phyloP scores from a whole-genome alignment of 1,140 invertebrate species.

The Lordiphosa collinella region DNA sequence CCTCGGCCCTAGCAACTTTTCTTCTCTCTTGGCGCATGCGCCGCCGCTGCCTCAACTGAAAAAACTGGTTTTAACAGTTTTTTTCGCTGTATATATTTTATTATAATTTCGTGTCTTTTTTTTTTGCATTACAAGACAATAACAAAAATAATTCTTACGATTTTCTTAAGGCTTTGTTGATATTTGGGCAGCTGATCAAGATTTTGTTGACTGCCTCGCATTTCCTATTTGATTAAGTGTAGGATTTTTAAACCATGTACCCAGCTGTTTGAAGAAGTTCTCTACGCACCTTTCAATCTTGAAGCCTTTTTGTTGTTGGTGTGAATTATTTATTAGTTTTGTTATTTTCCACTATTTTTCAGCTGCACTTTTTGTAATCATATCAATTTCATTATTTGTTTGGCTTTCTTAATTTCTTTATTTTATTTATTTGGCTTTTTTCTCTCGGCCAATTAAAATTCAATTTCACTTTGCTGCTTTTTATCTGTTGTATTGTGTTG shows the following conservation, averaged over 20 bases:
- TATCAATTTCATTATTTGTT: constrained; percentile 36
- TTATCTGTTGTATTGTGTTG: constrained; percentile 8
- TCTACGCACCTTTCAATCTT: constrained; percentile 34
- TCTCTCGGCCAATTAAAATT: constrained; percentile 35
- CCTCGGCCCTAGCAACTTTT: constrained; percentile 48
- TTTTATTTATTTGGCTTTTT: constrained; percentile 34
- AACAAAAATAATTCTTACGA: constrained; percentile 4
- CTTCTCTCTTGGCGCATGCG: constrained; percentile 47
- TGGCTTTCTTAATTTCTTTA: constrained; percentile 34
- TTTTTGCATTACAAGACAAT: constrained; percentile 36
- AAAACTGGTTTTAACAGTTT: constrained; percentile 62
- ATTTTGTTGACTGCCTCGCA: constrained; percentile 1
- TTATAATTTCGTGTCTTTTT: constrained; percentile 32
- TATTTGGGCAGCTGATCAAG: constrained; percentile 35
- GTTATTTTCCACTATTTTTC: constrained; percentile 18
- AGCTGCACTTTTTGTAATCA: constrained; percentile 29
- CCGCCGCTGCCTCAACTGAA: constrained; percentile 16
- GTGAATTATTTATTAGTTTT: constrained; percentile 9
- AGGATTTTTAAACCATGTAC: constrained; percentile 22
- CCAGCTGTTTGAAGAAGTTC: constrained; percentile 29
- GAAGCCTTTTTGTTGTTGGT: constrained; percentile 13
- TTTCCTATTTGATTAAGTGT: constrained; percentile 18
- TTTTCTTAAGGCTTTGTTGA: constrained; percentile 21
- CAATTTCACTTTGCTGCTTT: constrained; percentile 45
- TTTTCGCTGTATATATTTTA: constrained; percentile 23